Evolutionary conservation across 2,113 vertebrate species (phyloP).

Genomic region (Oreotrochilus melanogaster): DNA sequence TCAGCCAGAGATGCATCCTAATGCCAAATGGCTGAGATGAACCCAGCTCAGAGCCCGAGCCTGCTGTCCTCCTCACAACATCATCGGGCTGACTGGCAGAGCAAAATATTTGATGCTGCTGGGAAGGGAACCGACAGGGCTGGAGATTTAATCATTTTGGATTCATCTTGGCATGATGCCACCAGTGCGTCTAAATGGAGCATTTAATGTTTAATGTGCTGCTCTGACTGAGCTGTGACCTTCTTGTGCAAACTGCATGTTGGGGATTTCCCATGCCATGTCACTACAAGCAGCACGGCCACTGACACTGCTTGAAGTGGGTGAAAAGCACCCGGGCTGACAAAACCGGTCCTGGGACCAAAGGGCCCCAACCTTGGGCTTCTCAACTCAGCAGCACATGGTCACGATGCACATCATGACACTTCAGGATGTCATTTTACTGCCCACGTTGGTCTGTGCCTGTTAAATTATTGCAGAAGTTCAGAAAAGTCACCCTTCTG

Average conservation of each 20-base stretch:
- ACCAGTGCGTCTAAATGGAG: slow-evolving; percentile 8
- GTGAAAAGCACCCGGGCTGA: neutral
- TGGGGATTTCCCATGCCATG: neutral
- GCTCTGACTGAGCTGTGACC: slow-evolving; percentile 50
- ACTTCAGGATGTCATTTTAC: neutral
- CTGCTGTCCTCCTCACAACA: neutral
- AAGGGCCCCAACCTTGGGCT: neutral
- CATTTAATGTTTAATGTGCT: slow-evolving; percentile 22
- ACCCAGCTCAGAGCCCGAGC: neutral
- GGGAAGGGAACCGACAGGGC: slow-evolving; percentile 36
- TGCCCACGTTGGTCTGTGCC: fast-evolving
- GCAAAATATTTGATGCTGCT: slow-evolving; percentile 28
- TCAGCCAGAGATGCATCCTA: neutral
- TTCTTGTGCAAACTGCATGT: neutral
- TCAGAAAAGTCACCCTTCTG: neutral
- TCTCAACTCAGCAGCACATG: fast-evolving
- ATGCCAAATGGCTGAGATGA: neutral
- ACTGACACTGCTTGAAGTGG: fast-evolving
- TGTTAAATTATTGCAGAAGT: neutral
- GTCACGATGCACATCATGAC: fast-evolving
- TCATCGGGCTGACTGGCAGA: neutral
- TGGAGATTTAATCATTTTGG: slow-evolving; percentile 51
- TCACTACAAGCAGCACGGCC: neutral
- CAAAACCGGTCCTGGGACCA: neutral
- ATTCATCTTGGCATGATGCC: slow-evolving; percentile 52